phyloP scores from a whole-genome alignment of 2,797 vertebrate species.

The Amniataba percoides region DNA sequence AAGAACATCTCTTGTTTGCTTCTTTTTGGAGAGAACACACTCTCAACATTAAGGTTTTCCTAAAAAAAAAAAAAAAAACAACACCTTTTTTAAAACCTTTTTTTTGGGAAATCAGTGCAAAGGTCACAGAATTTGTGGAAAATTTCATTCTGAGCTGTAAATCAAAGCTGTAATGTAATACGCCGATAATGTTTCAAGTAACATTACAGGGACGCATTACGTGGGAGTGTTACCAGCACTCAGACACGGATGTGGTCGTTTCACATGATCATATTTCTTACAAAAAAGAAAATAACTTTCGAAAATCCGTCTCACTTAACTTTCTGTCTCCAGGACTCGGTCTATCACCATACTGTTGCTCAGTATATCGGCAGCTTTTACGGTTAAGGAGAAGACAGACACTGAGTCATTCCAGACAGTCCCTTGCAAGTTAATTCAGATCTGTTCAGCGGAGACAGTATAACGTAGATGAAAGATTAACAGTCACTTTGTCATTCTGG shows the following conservation, averaged over 20 bases:
- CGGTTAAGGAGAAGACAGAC: slow-evolving; percentile 18
- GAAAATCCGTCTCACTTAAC: slow-evolving; percentile 25
- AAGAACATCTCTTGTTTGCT: neutral
- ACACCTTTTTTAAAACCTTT: neutral
- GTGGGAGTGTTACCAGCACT: slow-evolving; percentile 4
- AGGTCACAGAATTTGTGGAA: slow-evolving; percentile 18
- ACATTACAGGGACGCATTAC: slow-evolving; percentile 22
- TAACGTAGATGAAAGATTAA: slow-evolving; percentile 54
- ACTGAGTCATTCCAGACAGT: slow-evolving; percentile 12
- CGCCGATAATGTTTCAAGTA: slow-evolving; percentile 11
- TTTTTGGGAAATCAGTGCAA: slow-evolving; percentile 35
- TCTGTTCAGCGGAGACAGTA: slow-evolving; percentile 33
- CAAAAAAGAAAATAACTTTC: slow-evolving; percentile 10
- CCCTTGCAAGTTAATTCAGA: slow-evolving; percentile 15
- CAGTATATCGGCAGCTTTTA: slow-evolving; percentile 33
- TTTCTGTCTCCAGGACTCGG: slow-evolving; percentile 13
- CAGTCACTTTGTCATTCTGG: slow-evolving; percentile 60
- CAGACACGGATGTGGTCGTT: slow-evolving; percentile 16
- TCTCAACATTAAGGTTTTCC: neutral
- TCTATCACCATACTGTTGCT: slow-evolving; percentile 33
- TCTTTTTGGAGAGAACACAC: neutral
- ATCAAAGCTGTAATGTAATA: slow-evolving; percentile 25
- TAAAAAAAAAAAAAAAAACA: neutral
- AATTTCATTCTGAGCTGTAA: slow-evolving; percentile 30
- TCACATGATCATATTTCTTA: slow-evolving; percentile 14